Conservation (phyloP, 2,888 invertebrate genomes). For the Chymomyza fuscimana region DNA sequence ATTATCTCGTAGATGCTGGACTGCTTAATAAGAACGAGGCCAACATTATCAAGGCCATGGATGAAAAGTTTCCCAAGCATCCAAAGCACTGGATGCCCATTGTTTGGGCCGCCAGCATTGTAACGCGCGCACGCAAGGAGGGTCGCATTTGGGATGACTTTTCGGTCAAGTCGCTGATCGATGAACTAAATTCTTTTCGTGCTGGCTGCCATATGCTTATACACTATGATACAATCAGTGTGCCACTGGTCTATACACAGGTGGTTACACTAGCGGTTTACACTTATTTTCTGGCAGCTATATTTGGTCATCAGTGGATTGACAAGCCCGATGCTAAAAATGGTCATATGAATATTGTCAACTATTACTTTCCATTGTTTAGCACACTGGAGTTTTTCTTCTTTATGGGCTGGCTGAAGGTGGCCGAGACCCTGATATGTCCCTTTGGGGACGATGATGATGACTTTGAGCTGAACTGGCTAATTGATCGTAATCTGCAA, state of each 20-base stretch:
- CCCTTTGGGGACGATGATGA: constrained; percentile 95
- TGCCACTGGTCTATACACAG: constrained; percentile 91
- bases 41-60: constrained; percentile 86
- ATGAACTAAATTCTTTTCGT: constrained; percentile 90
- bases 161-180: constrained; percentile 93
- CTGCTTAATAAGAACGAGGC: constrained; percentile 89
- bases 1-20: constrained; percentile 91
- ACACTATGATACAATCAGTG: constrained; percentile 86
- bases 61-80: constrained; percentile 89
- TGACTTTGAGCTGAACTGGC: constrained; percentile 85
- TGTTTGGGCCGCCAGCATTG: constrained; percentile 93
- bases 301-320: constrained; percentile 93
- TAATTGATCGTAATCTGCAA: constrained; percentile 83
- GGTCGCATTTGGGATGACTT: constrained; percentile 94
- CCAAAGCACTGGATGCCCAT: constrained; percentile 95
- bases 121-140: constrained; percentile 91
- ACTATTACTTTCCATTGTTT: constrained; percentile 93
- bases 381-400: constrained; percentile 92
- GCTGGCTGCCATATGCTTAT: constrained; percentile 87
- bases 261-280: constrained; percentile 94
- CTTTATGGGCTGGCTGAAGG: constrained; percentile 94
- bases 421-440: constrained; percentile 93
- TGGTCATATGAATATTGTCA: constrained; percentile 83
- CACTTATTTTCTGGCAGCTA: constrained; percentile 91
- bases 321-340: constrained; percentile 80